phyloP scores from a whole-genome alignment of 2,113 vertebrate genomes.

The Campylorhamphus procurvoides region DNA sequence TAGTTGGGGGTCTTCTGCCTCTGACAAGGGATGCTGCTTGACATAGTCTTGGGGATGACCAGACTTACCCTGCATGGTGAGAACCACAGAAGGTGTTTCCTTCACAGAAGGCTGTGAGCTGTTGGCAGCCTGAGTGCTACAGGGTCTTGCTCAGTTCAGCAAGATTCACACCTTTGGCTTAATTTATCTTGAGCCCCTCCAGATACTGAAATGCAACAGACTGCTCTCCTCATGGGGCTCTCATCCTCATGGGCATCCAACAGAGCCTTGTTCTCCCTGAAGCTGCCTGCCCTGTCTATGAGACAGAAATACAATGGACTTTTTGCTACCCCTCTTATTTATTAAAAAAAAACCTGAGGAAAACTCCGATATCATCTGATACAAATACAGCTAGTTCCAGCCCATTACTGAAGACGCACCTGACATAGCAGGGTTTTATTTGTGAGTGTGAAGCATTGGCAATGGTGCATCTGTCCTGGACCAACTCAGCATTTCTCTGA shows the following conservation, averaged over 20 bases:
- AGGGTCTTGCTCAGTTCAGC: neutral
- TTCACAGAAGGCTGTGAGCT: neutral
- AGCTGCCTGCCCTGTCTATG: neutral
- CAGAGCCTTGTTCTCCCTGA: neutral
- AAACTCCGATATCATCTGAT: neutral
- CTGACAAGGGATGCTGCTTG: neutral
- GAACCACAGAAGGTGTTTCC: neutral
- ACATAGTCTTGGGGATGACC: fast-evolving
- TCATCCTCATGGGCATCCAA: neutral
- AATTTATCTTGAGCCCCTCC: neutral
- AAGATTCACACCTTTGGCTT: neutral
- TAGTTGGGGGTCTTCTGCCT: neutral
- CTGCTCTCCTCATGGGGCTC: neutral
- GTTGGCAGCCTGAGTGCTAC: neutral
- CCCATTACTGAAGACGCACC: fast-evolving
- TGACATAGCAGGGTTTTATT: neutral
- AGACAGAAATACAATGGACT: neutral
- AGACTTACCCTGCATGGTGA: neutral
- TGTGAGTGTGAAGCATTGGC: neutral
- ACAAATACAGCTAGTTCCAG: neutral
- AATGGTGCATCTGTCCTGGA: neutral
- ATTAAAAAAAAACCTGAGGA: neutral
- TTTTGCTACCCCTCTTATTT: neutral
- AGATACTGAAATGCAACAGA: neutral
- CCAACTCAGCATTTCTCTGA: neutral